A percentile compares a stretch with the other conserved stretches of the same genome.
Evolutionary conservation across 2,113 vertebrate species (phyloP).

Genomic region (Cephalopholis sonnerati): DNA sequence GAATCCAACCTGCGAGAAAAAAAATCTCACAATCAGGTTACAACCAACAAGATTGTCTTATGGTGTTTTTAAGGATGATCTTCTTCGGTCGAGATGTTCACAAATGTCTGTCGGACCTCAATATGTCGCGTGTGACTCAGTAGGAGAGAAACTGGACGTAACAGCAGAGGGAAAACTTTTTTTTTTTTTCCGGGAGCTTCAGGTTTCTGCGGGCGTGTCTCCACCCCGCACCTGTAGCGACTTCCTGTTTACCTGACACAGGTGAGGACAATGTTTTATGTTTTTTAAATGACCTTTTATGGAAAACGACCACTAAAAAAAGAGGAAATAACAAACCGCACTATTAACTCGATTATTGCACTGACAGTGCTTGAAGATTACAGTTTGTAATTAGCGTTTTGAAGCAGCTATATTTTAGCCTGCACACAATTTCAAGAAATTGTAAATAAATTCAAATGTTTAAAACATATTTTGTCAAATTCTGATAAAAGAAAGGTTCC

Average conservation of each 20-base stretch:
- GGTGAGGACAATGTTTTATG: neutral
- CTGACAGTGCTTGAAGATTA: neutral
- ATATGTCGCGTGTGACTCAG: neutral
- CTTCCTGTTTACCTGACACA: constrained; percentile 72
- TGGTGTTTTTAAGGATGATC: neutral
- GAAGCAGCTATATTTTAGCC: neutral
- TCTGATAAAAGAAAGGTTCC: neutral
- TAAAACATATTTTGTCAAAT: neutral
- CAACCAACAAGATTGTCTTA: fast-evolving
- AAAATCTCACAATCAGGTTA: neutral
- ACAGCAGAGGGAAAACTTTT: neutral
- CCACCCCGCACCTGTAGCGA: constrained; percentile 3
- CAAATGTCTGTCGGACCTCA: neutral
- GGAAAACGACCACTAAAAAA: neutral
- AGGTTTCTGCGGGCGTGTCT: constrained; percentile 72
- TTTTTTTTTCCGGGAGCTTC: constrained; percentile 70
- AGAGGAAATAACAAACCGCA: neutral
- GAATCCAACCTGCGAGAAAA: neutral
- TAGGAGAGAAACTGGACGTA: neutral
- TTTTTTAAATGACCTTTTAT: neutral
- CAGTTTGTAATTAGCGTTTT: neutral
- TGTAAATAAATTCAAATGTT: neutral
- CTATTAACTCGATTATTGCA: neutral
- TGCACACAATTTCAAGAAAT: neutral
- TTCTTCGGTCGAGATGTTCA: neutral